Base-by-base conservation (phyloP, 1,140 invertebrate species). In the Anadara kagoshimensis region DNA sequence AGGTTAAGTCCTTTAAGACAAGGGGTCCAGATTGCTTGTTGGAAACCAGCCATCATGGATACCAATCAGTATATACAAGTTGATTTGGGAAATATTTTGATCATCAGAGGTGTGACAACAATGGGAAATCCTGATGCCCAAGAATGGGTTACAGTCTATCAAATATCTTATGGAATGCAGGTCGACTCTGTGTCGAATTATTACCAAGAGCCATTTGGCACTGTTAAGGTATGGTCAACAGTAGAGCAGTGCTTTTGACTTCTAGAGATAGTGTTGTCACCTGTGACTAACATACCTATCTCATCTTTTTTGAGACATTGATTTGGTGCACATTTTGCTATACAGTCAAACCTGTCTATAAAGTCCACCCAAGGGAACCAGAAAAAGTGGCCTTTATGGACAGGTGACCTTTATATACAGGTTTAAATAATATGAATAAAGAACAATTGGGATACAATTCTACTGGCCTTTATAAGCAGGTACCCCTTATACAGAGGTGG, bases 191-290 rank as follows among this genome's bases (percentile, higher is more conserved):
- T 71, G 1, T 61, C 61, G 12, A 20, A 59, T 18, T 74, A 71
- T 41, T 84, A 84, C 68, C 76, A 81, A 53, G 80, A 84, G 51
- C 83, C 83, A 12, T 84, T 78, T 36, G 73, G 74, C 49, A 67
- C 29, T 1, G 54, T 75, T 5, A 78, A 72, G 76, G 81, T 80
- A 68, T 58, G 47, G 24, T 10, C 36, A n/a, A 49, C 36, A 24
- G 4, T 24, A 57, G 24, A 5, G 4, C 20, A 26, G 3, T 20
- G 18, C 5, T 57, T 18, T 2, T n/a, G n/a, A n/a, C n/a, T n/a
- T n/a, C n/a, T n/a, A n/a, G n/a, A n/a, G n/a, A n/a, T n/a, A n/a
- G n/a, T n/a, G n/a, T n/a, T n/a, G n/a, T n/a, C n/a, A n/a, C n/a
- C n/a, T n/a, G n/a, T n/a, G n/a, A n/a, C n/a, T n/a, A n/a, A n/a